Base-by-base conservation (phyloP, 2,797 vertebrate species). In the Parauchenoglanis ngamensis region DNA sequence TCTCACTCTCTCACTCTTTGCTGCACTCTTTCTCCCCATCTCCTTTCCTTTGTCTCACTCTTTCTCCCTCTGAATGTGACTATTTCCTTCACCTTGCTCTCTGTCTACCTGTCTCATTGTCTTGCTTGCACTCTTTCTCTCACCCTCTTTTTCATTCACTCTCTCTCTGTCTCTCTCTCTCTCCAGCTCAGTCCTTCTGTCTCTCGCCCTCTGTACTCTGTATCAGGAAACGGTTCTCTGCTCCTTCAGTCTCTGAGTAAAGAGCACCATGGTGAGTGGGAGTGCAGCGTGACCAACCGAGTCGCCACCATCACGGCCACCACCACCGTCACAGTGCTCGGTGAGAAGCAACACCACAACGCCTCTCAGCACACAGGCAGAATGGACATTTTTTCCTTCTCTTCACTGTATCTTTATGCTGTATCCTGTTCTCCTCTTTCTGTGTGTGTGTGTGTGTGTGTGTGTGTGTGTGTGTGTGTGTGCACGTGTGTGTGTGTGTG, bases 221-320 rank as follows among this genome's bases (percentile, higher is more conserved):
- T 96, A 56, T 94, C 95, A 4, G 88, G 81, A 5, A 97, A 98
- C 57, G 95, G 96, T 79, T 98, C 97, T 80, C 95, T 99, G 56
- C 25, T 97, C 85, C 94, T 99, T 82, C 94, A 91, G 68, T 96
- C 97, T 0, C 90, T 99, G 73, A 88, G 90, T 28, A 99, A 99
- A 91, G 98, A 98, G 89, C 97, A 98, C 92, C 96, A 98, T 0
- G 98, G 98, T 17, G 85, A 82, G 65, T 99, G 98, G 98, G 94
- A 97, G 89, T 99, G 98, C 91, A 93, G 76, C 0, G 96, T 94
- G 76, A 90, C 92, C 72, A 99, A 98, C 87, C 92, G 93, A 0
- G 97, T 99, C 11, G 96, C 97, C 85, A 94, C 91, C 0, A 93
- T 97, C 90, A 94, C 92, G 5, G 7, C 94, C n/a, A 35, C 84